Percentiles rank a stretch among this genome's conserved stretches.
Conservation (phyloP, 2,113 vertebrate genomes). For the Rhabdornis inornatus region DNA sequence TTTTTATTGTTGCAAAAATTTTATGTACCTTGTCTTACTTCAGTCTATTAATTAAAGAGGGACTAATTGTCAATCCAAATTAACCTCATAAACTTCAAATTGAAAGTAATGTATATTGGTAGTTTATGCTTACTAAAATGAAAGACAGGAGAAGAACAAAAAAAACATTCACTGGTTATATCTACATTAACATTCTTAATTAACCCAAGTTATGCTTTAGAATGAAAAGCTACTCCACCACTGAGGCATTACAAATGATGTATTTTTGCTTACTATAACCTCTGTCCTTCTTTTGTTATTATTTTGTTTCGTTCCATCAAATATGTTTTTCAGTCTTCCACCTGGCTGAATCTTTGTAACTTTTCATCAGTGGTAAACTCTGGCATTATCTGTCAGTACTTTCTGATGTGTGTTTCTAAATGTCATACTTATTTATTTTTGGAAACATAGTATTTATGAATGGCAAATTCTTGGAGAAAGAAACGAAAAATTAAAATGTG, state of each 20-base stretch:
- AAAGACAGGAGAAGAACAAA: not conserved
- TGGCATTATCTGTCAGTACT: not conserved
- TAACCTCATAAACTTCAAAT: not conserved
- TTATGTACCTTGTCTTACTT: not conserved
- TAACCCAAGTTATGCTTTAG: not conserved
- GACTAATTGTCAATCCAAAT: not conserved
- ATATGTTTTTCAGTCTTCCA: not conserved
- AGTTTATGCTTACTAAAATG: not conserved
- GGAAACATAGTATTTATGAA: not conserved
- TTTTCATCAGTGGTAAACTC: not conserved
- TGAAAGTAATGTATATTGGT: not conserved
- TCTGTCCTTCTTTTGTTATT: not conserved
- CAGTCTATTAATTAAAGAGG: not conserved
- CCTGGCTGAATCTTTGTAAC: not conserved
- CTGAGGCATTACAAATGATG: not conserved
- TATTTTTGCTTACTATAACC: not conserved
- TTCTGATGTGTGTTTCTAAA: not conserved
- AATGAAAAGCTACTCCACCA: not conserved
- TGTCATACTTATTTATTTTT: not conserved
- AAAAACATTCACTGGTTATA: not conserved
- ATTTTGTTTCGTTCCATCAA: not conserved
- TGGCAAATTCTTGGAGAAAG: not conserved
- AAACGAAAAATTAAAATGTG: not conserved
- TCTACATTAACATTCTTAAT: not conserved
- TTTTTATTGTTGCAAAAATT: not conserved